Evolutionary conservation across 2,888 invertebrate genomes (phyloP).

Genomic region (Cheiracanthium punctorium): DNA sequence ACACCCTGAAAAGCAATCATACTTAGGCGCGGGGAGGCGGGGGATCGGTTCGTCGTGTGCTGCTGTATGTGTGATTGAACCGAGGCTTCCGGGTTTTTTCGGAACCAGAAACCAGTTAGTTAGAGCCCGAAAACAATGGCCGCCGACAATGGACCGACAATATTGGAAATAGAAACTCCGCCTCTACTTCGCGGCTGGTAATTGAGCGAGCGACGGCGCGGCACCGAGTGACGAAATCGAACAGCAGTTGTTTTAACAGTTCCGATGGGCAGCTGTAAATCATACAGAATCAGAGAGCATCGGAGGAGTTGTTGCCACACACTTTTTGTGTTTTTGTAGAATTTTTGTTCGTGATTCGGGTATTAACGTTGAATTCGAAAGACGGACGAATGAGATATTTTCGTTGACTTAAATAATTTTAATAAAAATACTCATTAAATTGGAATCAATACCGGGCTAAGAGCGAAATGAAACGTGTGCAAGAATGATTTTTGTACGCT

Average conservation of each 20-base stretch:
- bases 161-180: conserved; percentile 57
- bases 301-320: too few species aligned
- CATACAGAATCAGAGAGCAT: too few species aligned
- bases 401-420: too few species aligned
- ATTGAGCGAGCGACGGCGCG: conserved; percentile 1
- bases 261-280: background rate
- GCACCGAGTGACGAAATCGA: background rate
- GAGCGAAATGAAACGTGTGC: too few species aligned
- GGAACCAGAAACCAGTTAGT: conserved; percentile 30
- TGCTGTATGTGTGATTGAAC: conserved; percentile 64
- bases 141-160: conserved; percentile 53
- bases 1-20: conserved; percentile 50
- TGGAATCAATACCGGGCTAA: too few species aligned
- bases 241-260: conserved; percentile 8
- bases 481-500: too few species aligned
- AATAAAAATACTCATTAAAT: too few species aligned
- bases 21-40: conserved; percentile 27
- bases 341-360: too few species aligned
- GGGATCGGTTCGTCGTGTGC: too few species aligned
- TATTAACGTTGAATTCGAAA: too few species aligned
- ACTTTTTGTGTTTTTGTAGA: too few species aligned
- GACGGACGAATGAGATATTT: too few species aligned
- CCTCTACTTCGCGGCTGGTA: conserved; percentile 35
- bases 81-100: conserved; percentile 47
- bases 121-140: conserved; percentile 13